Base-by-base conservation (phyloP, 2,113 vertebrate genomes). In the Chloropsis hardwickii region DNA sequence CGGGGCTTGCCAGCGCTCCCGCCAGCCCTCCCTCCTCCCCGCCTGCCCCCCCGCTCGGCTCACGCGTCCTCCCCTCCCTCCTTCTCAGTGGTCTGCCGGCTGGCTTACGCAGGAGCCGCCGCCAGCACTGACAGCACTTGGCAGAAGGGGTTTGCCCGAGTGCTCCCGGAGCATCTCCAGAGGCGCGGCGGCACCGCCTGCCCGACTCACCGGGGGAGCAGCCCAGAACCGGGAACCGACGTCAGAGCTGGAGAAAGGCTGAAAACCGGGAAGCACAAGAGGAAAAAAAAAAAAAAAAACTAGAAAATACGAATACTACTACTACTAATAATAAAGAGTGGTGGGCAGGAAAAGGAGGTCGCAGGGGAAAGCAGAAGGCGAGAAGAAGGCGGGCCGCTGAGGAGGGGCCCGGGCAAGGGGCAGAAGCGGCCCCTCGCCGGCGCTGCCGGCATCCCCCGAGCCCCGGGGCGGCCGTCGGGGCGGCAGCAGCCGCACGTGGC, bases 31-130 rank as follows among this genome's bases (percentile, higher is more conserved):
- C 82, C 73, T 45, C 66, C 88, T 35, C 69, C 66, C 81, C 48
- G 28, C 84, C 71, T 39, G 69, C 78, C 86, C 72, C 71, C 89
- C 80, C 65, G 22, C 72, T 62, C 89, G 27, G 57, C 91, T 93
- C 96, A 57, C 14, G 29, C 84, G 85, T 93, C 62, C 90, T 79
- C 47, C 45, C 40, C 92, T 72, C 81, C 66, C 83, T 81, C 77
- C 56, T 74, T 81, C 78, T 91, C 86, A 90, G 94, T 80, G 87
- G 92, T 95, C 94, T 62, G 86, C 85, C 79, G 71, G 85, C 85
- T 82, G 93, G 92, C 93, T 91, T 96, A 86, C 94, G 95, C 95
- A 97, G 95, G 95, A 87, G 96, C 92, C 62, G 83, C 96, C 94
- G 96, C 94, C 80, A 82, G 91, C 95, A 7, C 92, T 86, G 88